These are phyloP conservation scores for Parazoanthus atlanticus DNA, from an alignment of 92 coral and sea anemone genomes.

Conservation along the genomic window DNA sequence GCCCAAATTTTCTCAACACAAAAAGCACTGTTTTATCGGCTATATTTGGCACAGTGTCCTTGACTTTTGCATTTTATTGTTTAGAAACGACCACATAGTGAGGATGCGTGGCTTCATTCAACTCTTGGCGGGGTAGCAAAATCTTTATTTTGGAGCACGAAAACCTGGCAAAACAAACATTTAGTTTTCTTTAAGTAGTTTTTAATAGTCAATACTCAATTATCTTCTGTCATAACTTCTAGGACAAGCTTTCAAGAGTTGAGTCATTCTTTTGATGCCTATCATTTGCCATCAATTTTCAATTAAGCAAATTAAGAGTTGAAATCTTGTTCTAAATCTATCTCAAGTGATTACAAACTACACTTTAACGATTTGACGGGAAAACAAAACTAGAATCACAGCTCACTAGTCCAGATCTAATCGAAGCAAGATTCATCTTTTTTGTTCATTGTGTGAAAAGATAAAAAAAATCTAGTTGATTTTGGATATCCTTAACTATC, in stretches of 20 bases:
- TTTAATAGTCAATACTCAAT: not conserved
- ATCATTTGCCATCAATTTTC: not conserved
- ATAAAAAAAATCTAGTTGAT: not conserved
- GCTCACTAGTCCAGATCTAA: not conserved
- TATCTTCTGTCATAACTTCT: not conserved
- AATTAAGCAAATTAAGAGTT: too few relatives aligned
- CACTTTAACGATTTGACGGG: not conserved
- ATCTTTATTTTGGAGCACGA: not conserved
- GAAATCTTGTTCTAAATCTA: too few relatives aligned
- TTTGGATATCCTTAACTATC: not conserved
- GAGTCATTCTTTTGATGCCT: not conserved
- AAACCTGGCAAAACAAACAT: not conserved
- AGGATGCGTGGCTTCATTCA: not conserved
- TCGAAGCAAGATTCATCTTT: not conserved
- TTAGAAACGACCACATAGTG: not conserved
- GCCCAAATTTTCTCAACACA: constrained; percentile 2
- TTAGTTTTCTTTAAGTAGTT: not conserved
- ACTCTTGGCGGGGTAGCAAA: not conserved
- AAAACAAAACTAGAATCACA: not conserved
- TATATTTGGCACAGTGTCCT: constrained; percentile 2
- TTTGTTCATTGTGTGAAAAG: not conserved
- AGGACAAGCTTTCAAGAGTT: not conserved
- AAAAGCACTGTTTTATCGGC: not conserved
- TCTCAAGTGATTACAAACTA: not conserved
- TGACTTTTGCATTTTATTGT: not conserved